Percentiles rank a stretch among this genome's conserved stretches.
Evolutionary conservation across 1,140 invertebrate species (phyloP).

Genomic region (Drosophila chauvacae): DNA sequence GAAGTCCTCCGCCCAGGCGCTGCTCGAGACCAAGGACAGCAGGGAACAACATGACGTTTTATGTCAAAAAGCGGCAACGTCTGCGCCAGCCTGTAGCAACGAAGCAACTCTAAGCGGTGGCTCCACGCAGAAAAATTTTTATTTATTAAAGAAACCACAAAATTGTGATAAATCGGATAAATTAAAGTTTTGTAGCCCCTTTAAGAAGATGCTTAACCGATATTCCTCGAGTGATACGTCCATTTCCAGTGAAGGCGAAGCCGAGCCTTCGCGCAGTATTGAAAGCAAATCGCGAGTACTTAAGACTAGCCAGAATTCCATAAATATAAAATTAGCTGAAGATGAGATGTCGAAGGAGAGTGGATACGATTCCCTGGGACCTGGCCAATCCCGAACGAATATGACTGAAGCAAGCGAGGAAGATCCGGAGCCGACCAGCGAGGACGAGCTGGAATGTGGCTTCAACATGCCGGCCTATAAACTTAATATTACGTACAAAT

Average conservation of each 20-base stretch:
- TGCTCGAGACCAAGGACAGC: slow-evolving; percentile 18
- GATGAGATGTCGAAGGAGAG: slow-evolving; percentile 56
- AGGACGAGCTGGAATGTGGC: slow-evolving; percentile 67
- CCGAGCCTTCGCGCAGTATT: slow-evolving; percentile 50
- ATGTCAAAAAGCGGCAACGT: slow-evolving; percentile 1
- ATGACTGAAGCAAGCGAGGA: slow-evolving; percentile 48
- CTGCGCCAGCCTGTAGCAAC: slow-evolving; percentile 25
- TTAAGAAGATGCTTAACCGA: slow-evolving; percentile 50
- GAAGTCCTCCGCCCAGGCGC: slow-evolving; percentile 12
- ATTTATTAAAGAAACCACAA: slow-evolving; percentile 38
- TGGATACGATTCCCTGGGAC: slow-evolving; percentile 44
- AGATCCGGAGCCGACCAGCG: slow-evolving; percentile 54
- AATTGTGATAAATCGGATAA: slow-evolving; percentile 42
- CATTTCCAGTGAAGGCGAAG: slow-evolving; percentile 72
- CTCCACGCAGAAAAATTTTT: slow-evolving; percentile 35
- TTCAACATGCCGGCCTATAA: slow-evolving; percentile 88
- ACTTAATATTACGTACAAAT: slow-evolving; percentile 92
- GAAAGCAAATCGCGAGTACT: slow-evolving; percentile 47
- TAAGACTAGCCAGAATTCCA: slow-evolving; percentile 41
- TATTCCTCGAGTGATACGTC: slow-evolving; percentile 78
- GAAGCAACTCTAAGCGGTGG: slow-evolving; percentile 20
- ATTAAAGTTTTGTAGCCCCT: slow-evolving; percentile 21
- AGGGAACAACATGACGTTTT: slow-evolving; percentile 3
- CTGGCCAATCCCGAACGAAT: slow-evolving; percentile 27
- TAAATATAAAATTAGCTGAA: slow-evolving; percentile 31